Conservation (phyloP, 1,140 invertebrate species). For the Bathynomus jamesi region DNA sequence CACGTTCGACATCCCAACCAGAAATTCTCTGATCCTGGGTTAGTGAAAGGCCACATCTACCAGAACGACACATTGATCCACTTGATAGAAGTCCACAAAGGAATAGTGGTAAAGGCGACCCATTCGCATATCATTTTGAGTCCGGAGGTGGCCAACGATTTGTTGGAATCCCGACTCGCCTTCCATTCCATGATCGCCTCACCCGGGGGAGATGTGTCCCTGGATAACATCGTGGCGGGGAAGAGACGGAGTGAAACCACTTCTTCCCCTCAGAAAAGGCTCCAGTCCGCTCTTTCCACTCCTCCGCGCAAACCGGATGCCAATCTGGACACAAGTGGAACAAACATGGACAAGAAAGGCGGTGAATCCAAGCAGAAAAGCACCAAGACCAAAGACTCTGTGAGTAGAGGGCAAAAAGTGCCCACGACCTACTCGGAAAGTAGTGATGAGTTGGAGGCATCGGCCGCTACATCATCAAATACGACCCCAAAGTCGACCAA, state of each 20-base stretch:
- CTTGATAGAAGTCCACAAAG: slow-evolving; percentile 22
- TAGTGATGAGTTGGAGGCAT: too few species aligned
- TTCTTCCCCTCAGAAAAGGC: neutral
- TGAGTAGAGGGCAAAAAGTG: too few species aligned
- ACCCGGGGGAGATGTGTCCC: slow-evolving; percentile 27
- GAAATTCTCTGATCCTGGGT: slow-evolving; percentile 18
- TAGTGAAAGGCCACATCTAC: slow-evolving; percentile 25
- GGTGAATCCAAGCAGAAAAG: too few species aligned
- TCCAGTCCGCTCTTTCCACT: slow-evolving; percentile 11
- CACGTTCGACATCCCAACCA: slow-evolving; percentile 20
- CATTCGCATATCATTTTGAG: slow-evolving; percentile 30
- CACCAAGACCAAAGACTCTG: too few species aligned
- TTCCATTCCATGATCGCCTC: slow-evolving; percentile 30
- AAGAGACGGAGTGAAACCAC: slow-evolving; percentile 19
- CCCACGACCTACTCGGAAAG: too few species aligned
- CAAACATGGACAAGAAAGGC: too few species aligned
- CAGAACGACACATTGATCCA: slow-evolving; percentile 22
- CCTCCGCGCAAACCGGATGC: slow-evolving; percentile 24
- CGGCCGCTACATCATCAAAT: too few species aligned
- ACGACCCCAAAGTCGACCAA: too few species aligned
- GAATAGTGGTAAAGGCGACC: slow-evolving; percentile 18
- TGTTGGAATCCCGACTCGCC: slow-evolving; percentile 19
- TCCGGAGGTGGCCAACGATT: slow-evolving; percentile 16
- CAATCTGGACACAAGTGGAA: slow-evolving; percentile 25
- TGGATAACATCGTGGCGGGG: slow-evolving; percentile 32